Conservation (phyloP, 2,113 vertebrate genomes). For the Tetrao urogallus region DNA sequence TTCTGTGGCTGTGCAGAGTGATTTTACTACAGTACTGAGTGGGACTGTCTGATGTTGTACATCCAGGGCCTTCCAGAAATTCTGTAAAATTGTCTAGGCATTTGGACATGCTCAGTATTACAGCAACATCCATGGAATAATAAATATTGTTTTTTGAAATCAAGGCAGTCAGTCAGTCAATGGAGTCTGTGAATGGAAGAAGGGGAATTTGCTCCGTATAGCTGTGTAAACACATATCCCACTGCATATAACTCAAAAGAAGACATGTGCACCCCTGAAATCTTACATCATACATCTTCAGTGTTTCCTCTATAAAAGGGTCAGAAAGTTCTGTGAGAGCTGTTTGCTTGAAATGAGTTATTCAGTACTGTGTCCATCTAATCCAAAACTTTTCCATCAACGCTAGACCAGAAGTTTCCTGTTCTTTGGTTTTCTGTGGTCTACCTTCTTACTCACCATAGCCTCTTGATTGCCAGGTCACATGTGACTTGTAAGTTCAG, state of each 20-base stretch:
- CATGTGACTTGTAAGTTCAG: constrained; percentile 28
- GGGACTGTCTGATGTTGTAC: neutral
- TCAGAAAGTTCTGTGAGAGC: constrained; percentile 52
- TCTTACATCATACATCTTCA: constrained; percentile 61
- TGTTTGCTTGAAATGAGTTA: constrained; percentile 66
- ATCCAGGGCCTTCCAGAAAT: neutral
- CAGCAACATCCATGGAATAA: neutral
- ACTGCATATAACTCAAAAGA: constrained; percentile 43
- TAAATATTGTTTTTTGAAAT: neutral
- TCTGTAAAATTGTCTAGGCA: neutral
- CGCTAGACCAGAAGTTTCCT: constrained; percentile 35
- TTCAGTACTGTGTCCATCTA: constrained; percentile 44
- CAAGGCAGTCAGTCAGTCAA: neutral
- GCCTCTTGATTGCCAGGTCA: constrained; percentile 37
- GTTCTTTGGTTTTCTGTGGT: constrained; percentile 53
- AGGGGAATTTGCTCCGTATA: neutral
- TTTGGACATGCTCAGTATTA: neutral
- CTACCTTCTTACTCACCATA: constrained; percentile 44
- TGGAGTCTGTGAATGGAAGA: neutral
- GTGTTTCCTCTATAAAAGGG: constrained; percentile 38
- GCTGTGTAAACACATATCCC: constrained; percentile 25
- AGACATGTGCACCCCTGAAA: neutral
- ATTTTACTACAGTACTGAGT: neutral
- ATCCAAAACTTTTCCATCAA: constrained; percentile 54
- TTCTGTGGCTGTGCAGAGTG: neutral